A percentile compares a stretch with the other conserved stretches of the same genome.
Evolutionary conservation across 2,797 vertebrate genomes (phyloP).

Genomic region (Rhynchotus rufescens): DNA sequence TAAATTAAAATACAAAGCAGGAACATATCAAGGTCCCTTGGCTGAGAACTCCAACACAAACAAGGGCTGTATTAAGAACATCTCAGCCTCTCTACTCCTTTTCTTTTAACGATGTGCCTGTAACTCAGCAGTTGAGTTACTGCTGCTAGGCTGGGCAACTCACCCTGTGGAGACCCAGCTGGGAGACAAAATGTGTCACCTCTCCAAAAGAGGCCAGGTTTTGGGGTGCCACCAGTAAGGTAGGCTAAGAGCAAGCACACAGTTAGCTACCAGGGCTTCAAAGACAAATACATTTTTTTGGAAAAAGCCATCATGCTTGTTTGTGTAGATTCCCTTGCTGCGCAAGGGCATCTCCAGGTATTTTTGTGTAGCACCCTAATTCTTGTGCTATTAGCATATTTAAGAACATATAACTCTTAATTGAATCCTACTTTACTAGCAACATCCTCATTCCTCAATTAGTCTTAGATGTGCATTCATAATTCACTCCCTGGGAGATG

Average conservation of each 20-base stretch:
- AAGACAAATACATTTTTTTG: not conserved
- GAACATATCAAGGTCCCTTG: not conserved
- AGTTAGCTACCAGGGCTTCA: not conserved
- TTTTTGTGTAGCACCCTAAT: fast-evolving
- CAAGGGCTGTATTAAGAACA: not conserved
- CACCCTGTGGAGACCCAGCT: not conserved
- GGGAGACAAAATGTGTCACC: not conserved
- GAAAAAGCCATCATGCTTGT: not conserved
- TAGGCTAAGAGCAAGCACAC: not conserved
- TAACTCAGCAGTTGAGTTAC: not conserved
- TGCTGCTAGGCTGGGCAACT: not conserved
- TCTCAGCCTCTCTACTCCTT: not conserved
- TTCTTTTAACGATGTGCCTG: fast-evolving
- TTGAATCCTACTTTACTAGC: not conserved
- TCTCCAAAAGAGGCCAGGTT: not conserved
- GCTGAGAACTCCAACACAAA: not conserved
- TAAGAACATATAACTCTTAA: not conserved
- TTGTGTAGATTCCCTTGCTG: not conserved
- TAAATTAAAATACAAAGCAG: slow-evolving; percentile 41
- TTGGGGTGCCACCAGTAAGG: not conserved
- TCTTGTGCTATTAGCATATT: not conserved
- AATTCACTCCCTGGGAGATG: not conserved
- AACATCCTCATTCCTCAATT: not conserved
- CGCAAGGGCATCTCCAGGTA: fast-evolving
- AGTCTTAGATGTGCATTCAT: not conserved